Conservation (phyloP, 2,113 vertebrate genomes). For the Oreochromis tanganicae region DNA sequence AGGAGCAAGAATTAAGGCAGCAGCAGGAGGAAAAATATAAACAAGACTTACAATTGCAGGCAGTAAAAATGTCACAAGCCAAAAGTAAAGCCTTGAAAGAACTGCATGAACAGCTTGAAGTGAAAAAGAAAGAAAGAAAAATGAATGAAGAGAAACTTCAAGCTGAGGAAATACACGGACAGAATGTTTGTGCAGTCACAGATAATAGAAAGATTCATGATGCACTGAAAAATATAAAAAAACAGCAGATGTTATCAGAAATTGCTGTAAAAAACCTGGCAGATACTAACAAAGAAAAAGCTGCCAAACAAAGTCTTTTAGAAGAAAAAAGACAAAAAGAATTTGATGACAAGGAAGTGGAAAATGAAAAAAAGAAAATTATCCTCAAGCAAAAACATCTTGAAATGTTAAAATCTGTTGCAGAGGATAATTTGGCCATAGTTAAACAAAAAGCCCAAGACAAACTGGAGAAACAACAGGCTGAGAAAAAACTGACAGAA, state of each 20-base stretch:
- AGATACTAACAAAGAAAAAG: rapidly evolving
- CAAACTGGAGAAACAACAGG: rapidly evolving
- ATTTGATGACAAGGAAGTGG: neutral
- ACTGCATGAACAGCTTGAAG: rapidly evolving
- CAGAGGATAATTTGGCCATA: neutral
- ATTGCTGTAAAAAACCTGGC: rapidly evolving
- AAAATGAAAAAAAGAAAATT: neutral
- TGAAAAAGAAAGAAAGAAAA: rapidly evolving
- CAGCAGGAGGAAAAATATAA: neutral
- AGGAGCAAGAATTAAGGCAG: no score
- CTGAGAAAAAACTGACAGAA: rapidly evolving
- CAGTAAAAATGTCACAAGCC: neutral
- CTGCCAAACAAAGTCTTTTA: neutral
- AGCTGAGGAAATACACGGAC: neutral
- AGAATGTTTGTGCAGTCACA: neutral
- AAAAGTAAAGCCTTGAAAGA: neutral
- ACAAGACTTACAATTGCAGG: neutral
- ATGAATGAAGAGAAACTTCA: neutral
- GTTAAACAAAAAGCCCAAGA: rapidly evolving
- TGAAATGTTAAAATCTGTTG: neutral
- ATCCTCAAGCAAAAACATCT: neutral
- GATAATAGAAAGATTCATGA: neutral
- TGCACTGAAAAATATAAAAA: neutral
- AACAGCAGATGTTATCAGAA: neutral
- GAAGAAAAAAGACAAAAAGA: rapidly evolving